Conservation (phyloP, 1,140 invertebrate genomes). For the Medauroidea extradentata region DNA sequence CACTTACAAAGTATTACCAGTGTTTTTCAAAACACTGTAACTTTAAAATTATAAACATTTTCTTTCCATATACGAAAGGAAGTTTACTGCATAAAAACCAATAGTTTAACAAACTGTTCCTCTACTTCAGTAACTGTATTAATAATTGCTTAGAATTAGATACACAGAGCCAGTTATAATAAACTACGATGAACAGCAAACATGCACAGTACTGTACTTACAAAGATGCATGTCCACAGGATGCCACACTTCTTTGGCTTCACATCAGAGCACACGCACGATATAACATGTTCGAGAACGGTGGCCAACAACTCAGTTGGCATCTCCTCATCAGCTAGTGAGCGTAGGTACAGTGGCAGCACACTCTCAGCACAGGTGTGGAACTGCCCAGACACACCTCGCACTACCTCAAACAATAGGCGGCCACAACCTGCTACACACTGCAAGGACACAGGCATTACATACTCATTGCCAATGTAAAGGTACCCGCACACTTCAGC, state of each 20-base stretch:
- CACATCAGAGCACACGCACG: conserved; percentile 53
- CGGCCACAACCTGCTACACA: conserved; percentile 69
- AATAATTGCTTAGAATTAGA: no score
- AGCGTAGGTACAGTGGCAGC: conserved; percentile 56
- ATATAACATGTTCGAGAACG: conserved; percentile 56
- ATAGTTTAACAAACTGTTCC: no score
- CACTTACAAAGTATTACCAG: no score
- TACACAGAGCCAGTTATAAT: no score
- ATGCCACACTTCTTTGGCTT: conserved; percentile 52
- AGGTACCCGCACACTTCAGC: no score
- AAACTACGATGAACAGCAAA: no score
- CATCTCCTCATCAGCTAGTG: conserved; percentile 49
- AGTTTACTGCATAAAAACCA: no score
- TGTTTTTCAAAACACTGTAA: no score
- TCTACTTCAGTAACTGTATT: no score
- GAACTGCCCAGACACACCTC: conserved; percentile 73
- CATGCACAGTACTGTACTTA: no score
- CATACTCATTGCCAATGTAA: neutral
- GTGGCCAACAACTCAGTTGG: conserved; percentile 55
- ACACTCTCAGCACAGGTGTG: conserved; percentile 70
- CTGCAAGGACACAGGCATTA: conserved; percentile 42
- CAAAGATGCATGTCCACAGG: conserved; percentile 51
- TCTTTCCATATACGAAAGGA: no score
- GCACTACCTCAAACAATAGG: conserved; percentile 80
- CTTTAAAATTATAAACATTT: no score